These are phyloP conservation scores for Acyrthosiphon pisum DNA, from an alignment of 1,140 invertebrate species.

Conservation along the genomic window DNA sequence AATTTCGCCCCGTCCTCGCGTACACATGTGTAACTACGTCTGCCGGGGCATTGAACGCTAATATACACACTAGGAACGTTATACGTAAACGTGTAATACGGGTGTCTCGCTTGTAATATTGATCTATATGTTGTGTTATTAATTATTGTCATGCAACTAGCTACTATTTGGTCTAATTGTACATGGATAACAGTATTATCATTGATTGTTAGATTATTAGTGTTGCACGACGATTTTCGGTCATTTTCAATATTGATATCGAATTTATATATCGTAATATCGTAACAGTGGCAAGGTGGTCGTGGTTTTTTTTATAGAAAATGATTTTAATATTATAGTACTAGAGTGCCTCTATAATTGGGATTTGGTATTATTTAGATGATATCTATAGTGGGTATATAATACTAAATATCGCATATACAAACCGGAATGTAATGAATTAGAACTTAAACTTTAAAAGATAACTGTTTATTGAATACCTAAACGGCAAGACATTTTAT, in stretches of 20 bases:
- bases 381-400: not conserved
- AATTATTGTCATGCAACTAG: not conserved
- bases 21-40: not conserved
- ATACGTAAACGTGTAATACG: not conserved
- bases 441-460: not conserved
- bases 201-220: not conserved
- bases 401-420: not conserved
- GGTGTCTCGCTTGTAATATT: not conserved
- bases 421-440: not conserved
- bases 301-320: not conserved
- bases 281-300: not conserved
- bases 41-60: slow-evolving; percentile 5
- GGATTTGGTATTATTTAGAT: no score
- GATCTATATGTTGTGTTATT: not conserved
- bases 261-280: not conserved
- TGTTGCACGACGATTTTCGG: not conserved
- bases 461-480: not conserved
- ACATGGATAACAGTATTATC: not conserved
- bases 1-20: not conserved
- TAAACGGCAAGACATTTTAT: not conserved
- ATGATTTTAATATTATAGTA: not conserved
- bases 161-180: not conserved
- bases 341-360: no score
- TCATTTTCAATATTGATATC: not conserved
- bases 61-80: not conserved